A percentile compares a stretch with the other conserved stretches of the same genome.
Evolutionary conservation across 2,113 vertebrate genomes (phyloP).

Genomic region (Erythrolamprus reginae): DNA sequence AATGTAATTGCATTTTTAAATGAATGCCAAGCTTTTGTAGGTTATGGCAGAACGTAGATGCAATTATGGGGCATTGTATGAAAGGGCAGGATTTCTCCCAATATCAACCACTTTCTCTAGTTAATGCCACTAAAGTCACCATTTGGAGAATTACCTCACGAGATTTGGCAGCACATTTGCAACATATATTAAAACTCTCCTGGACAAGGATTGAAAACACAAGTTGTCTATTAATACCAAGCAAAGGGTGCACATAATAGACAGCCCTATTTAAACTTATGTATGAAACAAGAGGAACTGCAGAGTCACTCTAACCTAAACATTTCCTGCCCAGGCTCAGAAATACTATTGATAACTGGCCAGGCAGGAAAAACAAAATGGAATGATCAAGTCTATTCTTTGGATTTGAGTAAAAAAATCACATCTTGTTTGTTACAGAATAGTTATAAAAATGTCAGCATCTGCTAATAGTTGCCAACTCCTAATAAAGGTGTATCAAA

Average conservation of each 20-base stretch:
- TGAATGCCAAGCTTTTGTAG: constrained; percentile 30
- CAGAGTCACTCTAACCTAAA: background rate
- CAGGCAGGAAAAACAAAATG: background rate
- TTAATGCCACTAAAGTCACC: background rate
- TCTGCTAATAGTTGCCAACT: background rate
- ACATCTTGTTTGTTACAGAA: background rate
- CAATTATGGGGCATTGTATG: background rate
- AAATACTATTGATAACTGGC: background rate
- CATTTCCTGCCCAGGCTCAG: background rate
- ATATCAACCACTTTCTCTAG: background rate
- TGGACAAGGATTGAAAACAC: background rate
- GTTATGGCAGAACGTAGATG: background rate
- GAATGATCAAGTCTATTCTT: background rate
- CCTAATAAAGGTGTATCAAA: background rate
- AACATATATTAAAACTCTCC: background rate
- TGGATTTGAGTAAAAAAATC: background rate
- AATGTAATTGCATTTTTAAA: constrained; percentile 35
- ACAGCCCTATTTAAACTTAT: background rate
- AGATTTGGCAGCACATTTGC: background rate
- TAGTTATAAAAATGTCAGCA: background rate
- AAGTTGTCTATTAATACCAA: background rate
- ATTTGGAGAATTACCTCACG: background rate
- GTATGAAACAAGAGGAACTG: background rate
- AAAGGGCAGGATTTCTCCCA: background rate
- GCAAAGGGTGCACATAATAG: background rate